Conservation (phyloP, 2,113 vertebrate species). For the Plecotus auritus region DNA sequence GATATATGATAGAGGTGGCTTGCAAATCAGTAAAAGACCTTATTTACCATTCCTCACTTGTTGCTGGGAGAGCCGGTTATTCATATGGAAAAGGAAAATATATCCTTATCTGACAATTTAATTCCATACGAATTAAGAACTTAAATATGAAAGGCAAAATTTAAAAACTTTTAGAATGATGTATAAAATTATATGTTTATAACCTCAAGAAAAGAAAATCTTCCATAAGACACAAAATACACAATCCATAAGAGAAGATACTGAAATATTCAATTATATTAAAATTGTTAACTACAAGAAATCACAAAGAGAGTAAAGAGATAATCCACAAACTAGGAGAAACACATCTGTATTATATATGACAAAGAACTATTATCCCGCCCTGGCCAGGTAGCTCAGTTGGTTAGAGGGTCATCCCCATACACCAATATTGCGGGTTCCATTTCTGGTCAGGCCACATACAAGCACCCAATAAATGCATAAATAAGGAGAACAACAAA, state of each 20-base stretch:
- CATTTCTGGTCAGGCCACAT: neutral
- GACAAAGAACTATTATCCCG: neutral
- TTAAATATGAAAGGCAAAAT: slow-evolving; percentile 37
- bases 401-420: neutral
- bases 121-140: neutral
- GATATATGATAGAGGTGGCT: neutral
- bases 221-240: slow-evolving; percentile 29
- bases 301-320: neutral
- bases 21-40: neutral
- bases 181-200: neutral
- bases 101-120: neutral
- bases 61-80: neutral
- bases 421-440: neutral
- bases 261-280: neutral
- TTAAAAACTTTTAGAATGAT: slow-evolving; percentile 18
- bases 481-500: neutral
- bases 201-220: neutral
- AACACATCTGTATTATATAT: neutral
- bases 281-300: neutral
- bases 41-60: neutral
- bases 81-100: slow-evolving; percentile 16
- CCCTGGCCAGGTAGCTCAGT: neutral
- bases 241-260: neutral
- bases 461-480: neutral
- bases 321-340: neutral